Evolutionary conservation across 2,113 vertebrate species (phyloP).

Genomic region (Hippocampus guttulatus): DNA sequence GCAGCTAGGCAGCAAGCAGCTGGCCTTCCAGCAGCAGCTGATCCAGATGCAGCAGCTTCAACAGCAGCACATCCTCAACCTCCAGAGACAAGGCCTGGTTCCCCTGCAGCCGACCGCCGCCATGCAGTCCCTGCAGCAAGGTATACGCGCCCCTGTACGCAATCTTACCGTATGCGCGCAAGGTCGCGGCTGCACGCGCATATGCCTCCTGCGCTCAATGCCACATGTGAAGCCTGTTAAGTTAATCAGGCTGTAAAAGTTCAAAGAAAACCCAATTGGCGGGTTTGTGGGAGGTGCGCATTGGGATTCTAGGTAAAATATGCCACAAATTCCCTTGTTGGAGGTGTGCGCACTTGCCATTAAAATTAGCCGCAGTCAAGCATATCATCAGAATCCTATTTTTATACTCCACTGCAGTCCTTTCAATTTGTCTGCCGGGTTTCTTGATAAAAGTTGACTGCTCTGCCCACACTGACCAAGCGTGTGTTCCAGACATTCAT

Average conservation of each 20-base stretch:
- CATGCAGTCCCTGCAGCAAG: constrained; percentile 93
- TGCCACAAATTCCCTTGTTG: constrained; percentile 63
- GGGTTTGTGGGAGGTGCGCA: constrained; percentile 76
- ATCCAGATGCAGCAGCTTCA: constrained; percentile 99
- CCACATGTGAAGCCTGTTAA: constrained; percentile 76
- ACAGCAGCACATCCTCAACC: constrained; percentile 97
- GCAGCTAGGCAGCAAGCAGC: constrained; percentile 93
- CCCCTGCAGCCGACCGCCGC: constrained; percentile 87
- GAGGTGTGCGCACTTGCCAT: constrained; percentile 40
- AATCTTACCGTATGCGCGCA: constrained; percentile 27
- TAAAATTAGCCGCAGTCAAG: constrained; percentile 61
- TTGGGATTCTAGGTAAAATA: constrained; percentile 79
- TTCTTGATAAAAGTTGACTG: constrained; percentile 64
- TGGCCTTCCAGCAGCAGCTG: constrained; percentile 99
- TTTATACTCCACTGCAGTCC: constrained; percentile 44
- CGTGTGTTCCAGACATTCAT: neutral
- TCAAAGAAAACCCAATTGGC: constrained; percentile 74
- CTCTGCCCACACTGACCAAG: constrained; percentile 27
- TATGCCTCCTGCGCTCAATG: constrained; percentile 18
- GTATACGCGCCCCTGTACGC: constrained; percentile 60
- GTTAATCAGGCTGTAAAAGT: constrained; percentile 79
- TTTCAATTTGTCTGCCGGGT: constrained; percentile 55
- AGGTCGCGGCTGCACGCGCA: neutral
- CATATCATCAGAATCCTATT: constrained; percentile 53
- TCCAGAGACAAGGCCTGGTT: constrained; percentile 96